Evolutionary conservation across 2,797 vertebrate species (phyloP).

Genomic region (Ptychobarbus kaznakovi): DNA sequence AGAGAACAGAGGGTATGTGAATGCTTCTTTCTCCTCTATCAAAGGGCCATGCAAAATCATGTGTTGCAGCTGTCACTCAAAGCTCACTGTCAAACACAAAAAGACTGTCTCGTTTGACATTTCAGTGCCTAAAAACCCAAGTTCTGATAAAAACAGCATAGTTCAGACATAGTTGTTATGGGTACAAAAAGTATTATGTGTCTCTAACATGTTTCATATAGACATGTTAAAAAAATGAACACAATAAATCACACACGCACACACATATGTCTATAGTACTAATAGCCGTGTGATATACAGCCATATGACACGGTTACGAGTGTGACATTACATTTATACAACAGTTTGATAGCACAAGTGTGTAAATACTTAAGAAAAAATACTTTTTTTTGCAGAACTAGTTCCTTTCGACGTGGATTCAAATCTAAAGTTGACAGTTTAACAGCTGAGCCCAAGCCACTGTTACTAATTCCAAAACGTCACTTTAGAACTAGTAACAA

Average conservation of each 20-base stretch:
- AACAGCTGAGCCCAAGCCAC: too few species aligned
- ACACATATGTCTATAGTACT: not conserved
- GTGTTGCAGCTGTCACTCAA: slow-evolving; percentile 7
- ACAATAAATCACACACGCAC: too few species aligned
- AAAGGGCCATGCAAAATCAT: slow-evolving; percentile 4
- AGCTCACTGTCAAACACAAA: slow-evolving; percentile 4
- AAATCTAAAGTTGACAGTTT: too few species aligned
- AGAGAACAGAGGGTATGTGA: not conserved
- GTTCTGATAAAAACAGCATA: not conserved
- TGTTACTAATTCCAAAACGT: too few species aligned
- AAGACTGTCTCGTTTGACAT: not conserved
- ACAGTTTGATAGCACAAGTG: too few species aligned
- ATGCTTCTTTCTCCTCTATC: not conserved
- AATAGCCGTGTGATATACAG: not conserved
- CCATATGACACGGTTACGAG: too few species aligned
- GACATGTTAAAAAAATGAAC: not conserved
- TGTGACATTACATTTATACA: not conserved
- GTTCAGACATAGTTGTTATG: not conserved
- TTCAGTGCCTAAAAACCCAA: not conserved
- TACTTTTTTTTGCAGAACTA: too few species aligned
- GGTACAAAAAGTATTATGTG: not conserved
- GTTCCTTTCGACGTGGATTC: too few species aligned
- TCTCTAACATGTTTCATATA: not conserved
- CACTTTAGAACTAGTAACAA: too few species aligned
- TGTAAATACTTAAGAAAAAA: too few species aligned